Evolutionary conservation across 1,140 invertebrate genomes (phyloP), one percentile per base, ranked within the genome.

Genomic region (Adoxophyes honmai): DNA sequence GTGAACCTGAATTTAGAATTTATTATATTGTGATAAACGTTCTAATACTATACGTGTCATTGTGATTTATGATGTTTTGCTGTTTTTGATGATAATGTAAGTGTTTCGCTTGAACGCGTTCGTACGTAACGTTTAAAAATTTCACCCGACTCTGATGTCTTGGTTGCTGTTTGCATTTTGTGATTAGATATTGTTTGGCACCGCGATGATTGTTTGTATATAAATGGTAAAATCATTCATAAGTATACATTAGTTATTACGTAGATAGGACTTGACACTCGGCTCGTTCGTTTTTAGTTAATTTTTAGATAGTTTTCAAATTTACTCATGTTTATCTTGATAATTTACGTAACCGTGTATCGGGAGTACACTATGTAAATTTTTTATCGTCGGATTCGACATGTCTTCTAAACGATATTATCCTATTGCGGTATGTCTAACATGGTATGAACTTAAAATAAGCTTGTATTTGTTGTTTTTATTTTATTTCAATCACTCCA

Each of bases 261-360:
- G 9, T 48, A 48, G 28, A n/a, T 33, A 48, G 42, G 42, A 28
- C 21, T 48, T 10, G 18, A 28, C 11, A n/a, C 18, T 39, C 38
- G 13, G 15, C 15, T 39, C 15, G 28, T 28, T 28, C 6, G 2
- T 28, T 28, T 28, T 28, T 3, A 28, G 21, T 28, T 18, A 48
- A 33, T 48, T 18, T n/a, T 48, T 48, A 48, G 42, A 48, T 48
- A 48, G 42, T 48, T 33, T 48, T 48, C 16, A 48, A 48, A 48
- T 48, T 28, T 28, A 28, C 21, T 28, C 21, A 28, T 6, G 21
- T 2, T 28, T 28, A 3, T 28, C 21, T 6, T 28, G 6, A 28
- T 28, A 28, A 3, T 6, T 28, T 28, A 28, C 2, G 21, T 3
- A 28, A 28, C 21, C 6, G 21, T 28, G 2, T 28, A 28, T 28